Evolutionary conservation across 2,113 vertebrate species (phyloP).

Genomic region (Etia nguti): DNA sequence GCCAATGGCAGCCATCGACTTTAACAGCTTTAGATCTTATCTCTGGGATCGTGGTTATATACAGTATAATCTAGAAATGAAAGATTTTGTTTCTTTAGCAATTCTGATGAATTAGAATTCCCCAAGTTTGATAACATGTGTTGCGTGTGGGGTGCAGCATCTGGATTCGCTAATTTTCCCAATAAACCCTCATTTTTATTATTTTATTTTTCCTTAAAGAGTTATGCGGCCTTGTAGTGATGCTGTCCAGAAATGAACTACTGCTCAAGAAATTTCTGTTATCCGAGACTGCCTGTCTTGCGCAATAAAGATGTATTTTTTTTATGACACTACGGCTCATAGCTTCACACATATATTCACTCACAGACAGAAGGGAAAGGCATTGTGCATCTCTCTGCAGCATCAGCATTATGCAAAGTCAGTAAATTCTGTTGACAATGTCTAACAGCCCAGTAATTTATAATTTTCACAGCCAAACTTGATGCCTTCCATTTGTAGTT

Average conservation of each 20-base stretch:
- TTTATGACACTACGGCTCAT: constrained; percentile 25
- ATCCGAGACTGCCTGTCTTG: not conserved
- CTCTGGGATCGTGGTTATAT: not conserved
- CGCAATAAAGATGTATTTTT: constrained; percentile 34
- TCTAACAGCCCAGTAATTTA: constrained; percentile 22
- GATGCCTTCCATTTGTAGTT: not conserved
- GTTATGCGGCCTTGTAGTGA: not conserved
- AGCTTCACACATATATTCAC: constrained; percentile 37
- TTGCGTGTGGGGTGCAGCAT: not conserved
- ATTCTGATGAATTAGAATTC: not conserved
- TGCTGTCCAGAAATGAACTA: not conserved
- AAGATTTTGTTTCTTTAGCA: not conserved
- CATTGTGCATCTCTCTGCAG: constrained; percentile 20
- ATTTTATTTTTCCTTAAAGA: not conserved
- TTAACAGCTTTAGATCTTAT: constrained; percentile 1
- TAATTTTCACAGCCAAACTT: not conserved
- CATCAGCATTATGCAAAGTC: constrained; percentile 45
- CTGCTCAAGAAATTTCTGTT: not conserved
- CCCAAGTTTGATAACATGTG: not conserved
- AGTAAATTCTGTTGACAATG: not conserved
- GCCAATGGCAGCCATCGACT: not conserved
- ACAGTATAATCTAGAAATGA: not conserved
- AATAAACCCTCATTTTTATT: not conserved
- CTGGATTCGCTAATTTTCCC: not conserved
- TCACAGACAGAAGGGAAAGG: constrained; percentile 22